These are phyloP conservation scores for Neria commutata DNA, from an alignment of 2,888 invertebrate species.

Conservation along the genomic window DNA sequence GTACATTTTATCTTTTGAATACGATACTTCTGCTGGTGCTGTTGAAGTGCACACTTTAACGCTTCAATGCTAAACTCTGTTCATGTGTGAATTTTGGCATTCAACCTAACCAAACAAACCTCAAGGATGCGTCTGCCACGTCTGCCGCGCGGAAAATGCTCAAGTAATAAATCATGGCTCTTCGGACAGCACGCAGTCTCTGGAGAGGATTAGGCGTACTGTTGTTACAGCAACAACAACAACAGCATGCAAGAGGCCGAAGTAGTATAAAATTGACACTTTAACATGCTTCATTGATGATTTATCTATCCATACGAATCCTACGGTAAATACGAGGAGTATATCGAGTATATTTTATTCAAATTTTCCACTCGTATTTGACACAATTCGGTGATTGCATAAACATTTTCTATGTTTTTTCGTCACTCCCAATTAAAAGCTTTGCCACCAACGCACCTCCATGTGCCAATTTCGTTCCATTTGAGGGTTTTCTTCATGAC, in stretches of 20 bases:
- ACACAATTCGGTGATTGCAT: no score
- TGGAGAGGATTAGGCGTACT: slow-evolving; percentile 1
- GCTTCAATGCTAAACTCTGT: slow-evolving; percentile 17
- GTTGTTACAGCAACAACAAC: not conserved
- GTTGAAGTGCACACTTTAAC: slow-evolving; percentile 17
- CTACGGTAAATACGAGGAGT: not conserved
- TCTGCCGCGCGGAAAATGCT: slow-evolving; percentile 2
- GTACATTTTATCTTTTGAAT: no score
- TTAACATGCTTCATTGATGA: slow-evolving; percentile 20
- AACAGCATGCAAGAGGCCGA: not conserved
- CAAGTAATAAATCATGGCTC: slow-evolving; percentile 21
- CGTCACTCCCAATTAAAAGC: not conserved
- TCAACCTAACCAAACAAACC: slow-evolving; percentile 29
- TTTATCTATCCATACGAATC: slow-evolving; percentile 7
- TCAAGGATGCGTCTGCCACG: slow-evolving; percentile 8
- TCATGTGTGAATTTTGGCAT: slow-evolving; percentile 35
- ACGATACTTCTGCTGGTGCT: not conserved
- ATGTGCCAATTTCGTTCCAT: no score
- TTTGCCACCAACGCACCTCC: no score
- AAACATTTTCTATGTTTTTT: not conserved
- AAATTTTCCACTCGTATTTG: not conserved
- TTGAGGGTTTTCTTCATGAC: no score
- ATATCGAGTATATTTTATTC: not conserved
- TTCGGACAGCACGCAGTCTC: slow-evolving; percentile 6
- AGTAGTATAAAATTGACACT: slow-evolving; percentile 14